Percentiles rank a stretch among this genome's conserved stretches.
Evolutionary conservation across 2,888 invertebrate species (phyloP).

Genomic region (Nasonia oneida): DNA sequence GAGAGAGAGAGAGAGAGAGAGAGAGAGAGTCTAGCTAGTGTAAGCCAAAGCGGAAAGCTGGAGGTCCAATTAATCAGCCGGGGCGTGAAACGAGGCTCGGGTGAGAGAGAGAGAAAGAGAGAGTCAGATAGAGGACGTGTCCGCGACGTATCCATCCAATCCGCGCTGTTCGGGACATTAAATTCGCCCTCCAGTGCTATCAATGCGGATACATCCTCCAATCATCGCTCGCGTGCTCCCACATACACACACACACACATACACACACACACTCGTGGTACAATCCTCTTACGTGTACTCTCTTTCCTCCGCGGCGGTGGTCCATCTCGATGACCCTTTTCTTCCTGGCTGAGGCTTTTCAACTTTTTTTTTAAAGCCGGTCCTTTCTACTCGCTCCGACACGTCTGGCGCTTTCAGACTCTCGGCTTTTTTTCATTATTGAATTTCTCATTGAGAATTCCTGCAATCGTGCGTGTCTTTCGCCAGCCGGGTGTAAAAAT

Average conservation of each 20-base stretch:
- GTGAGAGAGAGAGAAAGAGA: conserved; percentile 73
- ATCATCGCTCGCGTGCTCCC: conserved; percentile 15
- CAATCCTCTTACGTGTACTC: conserved; percentile 43
- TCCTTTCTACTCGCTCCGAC: neutral
- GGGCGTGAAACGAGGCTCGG: conserved; percentile 75
- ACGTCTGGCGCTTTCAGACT: neutral
- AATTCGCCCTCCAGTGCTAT: conserved; percentile 64
- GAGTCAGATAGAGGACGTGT: conserved; percentile 76
- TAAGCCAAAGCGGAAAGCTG: conserved; percentile 62
- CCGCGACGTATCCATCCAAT: conserved; percentile 68
- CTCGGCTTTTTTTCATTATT: neutral
- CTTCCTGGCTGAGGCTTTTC: neutral
- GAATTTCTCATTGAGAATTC: neutral
- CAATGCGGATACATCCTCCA: conserved; percentile 24
- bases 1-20: conserved; percentile 55
- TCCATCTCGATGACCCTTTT: conserved; percentile 50
- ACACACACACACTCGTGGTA: neutral
- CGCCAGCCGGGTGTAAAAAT: neutral
- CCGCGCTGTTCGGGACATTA: conserved; percentile 71
- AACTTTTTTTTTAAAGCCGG: neutral
- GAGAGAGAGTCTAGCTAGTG: conserved; percentile 45
- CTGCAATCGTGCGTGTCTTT: neutral
- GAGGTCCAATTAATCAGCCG: conserved; percentile 77
- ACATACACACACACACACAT: neutral
- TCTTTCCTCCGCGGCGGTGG: neutral